Conservation (phyloP, 2,797 vertebrate species). For the Fratercula arctica region DNA sequence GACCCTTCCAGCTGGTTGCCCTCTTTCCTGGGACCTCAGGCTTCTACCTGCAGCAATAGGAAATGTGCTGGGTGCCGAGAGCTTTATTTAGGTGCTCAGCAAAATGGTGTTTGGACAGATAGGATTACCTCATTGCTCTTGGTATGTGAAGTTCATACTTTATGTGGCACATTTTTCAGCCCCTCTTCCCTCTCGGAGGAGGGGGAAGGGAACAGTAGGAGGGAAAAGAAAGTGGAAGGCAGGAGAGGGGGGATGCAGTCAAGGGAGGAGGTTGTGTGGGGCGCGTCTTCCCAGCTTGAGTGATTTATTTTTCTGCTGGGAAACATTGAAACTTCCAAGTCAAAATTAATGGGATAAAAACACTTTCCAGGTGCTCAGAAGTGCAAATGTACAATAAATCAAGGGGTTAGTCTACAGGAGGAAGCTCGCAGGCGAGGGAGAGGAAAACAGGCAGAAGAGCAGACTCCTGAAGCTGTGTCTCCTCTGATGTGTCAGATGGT, state of each 20-base stretch:
- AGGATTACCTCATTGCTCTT: neutral
- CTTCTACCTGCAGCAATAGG: neutral
- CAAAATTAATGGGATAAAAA: constrained; percentile 56
- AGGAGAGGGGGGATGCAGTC: neutral
- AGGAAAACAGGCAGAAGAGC: neutral
- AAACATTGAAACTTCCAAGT: constrained; percentile 29
- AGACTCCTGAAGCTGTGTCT: neutral
- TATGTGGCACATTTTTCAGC: neutral
- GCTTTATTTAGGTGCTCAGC: neutral
- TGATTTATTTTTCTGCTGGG: constrained; percentile 52
- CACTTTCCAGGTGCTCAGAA: constrained; percentile 56
- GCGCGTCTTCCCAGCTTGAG: neutral
- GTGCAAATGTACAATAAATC: constrained; percentile 37
- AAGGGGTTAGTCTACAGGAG: neutral
- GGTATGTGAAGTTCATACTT: neutral
- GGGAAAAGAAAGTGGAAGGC: neutral
- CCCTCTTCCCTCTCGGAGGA: neutral
- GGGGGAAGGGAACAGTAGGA: constrained; percentile 9
- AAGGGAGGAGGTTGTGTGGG: neutral
- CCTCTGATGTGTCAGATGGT: neutral
- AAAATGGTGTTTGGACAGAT: neutral
- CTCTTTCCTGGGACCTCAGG: neutral
- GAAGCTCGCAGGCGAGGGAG: neutral
- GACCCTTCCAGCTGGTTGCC: neutral
- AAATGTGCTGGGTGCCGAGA: neutral